Base-by-base conservation (phyloP, 2,888 invertebrate genomes). In the Abrostola triplasia region DNA sequence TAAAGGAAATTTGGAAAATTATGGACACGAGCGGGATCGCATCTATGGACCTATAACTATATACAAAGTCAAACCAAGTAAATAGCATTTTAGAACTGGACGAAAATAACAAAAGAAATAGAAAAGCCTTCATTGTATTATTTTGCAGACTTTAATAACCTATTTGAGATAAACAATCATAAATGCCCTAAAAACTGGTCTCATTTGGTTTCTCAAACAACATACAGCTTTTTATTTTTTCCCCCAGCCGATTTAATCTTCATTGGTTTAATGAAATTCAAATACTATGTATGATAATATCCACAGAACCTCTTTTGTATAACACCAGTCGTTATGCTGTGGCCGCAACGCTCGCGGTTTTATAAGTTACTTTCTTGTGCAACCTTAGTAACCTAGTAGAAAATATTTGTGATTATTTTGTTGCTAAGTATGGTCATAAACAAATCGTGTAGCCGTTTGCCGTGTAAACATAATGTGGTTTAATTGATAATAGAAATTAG, bases 221-320 rank as follows among this genome's bases (percentile, higher is more conserved):
- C 49, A 58, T 50, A 51, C 60, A 58, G 38, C 51, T 59, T 41
- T 38, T 68, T 71, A 64, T 63, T 64, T 58, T 41, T 55, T 64
- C 63, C 68, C 64, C 54, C 60, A 64, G 53, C 59, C 67, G 73
- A 77, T 80, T 65, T 76, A 76, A 80, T 78, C 77, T 76, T 54
- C 77, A 70, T 77, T 64, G 71, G 56, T 65, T 53, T 76, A 74
- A 78, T 78, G 79, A 81, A 82, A 81, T 82, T 79, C 79, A 73
- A 80, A 80, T 80, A 77, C 65, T 63, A 64, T 63, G 62, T 76
- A 75, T 77, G 76, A 70, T 76, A 81, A 79, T 83, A 77, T 77
- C 70, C 55, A 56, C 68, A 67, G 71, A 82, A 73, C 73, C 75
- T 66, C 64, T 74, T 68, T 69, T 68, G 57, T 73, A 73, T 74